Evolutionary conservation across 2,888 invertebrate species (phyloP).

Genomic region (Pegoplata infirma): DNA sequence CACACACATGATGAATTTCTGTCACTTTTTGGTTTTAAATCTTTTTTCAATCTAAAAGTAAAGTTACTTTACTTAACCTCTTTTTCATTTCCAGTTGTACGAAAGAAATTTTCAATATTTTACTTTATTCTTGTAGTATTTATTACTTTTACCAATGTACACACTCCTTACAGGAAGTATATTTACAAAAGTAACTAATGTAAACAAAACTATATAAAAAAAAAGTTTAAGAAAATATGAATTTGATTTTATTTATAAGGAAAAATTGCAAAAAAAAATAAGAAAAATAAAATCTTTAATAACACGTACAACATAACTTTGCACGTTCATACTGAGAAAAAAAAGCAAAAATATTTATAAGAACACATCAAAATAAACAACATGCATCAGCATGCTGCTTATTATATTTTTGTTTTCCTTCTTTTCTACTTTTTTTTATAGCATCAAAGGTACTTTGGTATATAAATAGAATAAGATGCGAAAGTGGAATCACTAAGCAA

Average conservation of each 20-base stretch:
- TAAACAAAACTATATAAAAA: neutral
- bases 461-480: conserved; percentile 9
- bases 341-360: neutral
- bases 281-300: neutral
- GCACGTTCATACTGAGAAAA: neutral
- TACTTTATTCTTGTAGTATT: too few species aligned
- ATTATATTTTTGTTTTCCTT: neutral
- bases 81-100: neutral
- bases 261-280: conserved; percentile 8
- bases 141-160: neutral
- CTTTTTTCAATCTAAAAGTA: neutral
- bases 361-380: conserved; percentile 34
- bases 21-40: too few species aligned
- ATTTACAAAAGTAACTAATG: neutral
- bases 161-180: neutral
- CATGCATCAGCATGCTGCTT: conserved; percentile 46
- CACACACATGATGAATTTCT: neutral
- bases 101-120: neutral
- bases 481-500: conserved; percentile 13
- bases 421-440: neutral
- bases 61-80: neutral
- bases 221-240: conserved; percentile 29
- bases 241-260: conserved; percentile 37
- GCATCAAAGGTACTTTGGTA: conserved; percentile 51
- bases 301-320: conserved; percentile 6